A percentile compares a stretch with the other conserved stretches of the same genome.
These are phyloP conservation scores for Zaprionus davidi DNA, from an alignment of 1,140 invertebrate genomes.

Conservation along the genomic window DNA sequence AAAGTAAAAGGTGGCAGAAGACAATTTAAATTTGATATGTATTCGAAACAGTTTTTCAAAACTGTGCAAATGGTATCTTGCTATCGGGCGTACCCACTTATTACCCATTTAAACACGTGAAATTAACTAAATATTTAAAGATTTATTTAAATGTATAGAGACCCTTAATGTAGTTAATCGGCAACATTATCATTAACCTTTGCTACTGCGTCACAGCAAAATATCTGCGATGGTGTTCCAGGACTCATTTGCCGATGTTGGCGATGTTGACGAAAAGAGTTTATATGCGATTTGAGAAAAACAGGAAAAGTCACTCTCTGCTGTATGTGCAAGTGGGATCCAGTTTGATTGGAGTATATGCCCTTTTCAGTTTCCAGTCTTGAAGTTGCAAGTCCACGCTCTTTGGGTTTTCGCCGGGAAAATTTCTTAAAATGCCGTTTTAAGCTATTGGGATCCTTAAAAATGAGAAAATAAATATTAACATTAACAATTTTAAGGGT, in stretches of 20 bases:
- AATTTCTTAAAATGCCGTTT: conserved; percentile 41
- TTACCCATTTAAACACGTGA: too few species aligned
- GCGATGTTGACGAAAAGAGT: conserved; percentile 47
- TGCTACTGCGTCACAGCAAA: conserved; percentile 18
- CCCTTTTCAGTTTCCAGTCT: conserved; percentile 35
- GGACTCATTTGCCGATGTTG: conserved; percentile 49
- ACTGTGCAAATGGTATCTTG: too few species aligned
- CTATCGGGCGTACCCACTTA: too few species aligned
- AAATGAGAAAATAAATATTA: not conserved
- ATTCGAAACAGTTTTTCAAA: too few species aligned
- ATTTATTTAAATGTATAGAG: not conserved
- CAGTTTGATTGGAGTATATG: conserved; percentile 30
- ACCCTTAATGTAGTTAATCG: conserved; percentile 3
- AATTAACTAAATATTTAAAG: too few species aligned
- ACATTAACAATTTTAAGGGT: not conserved
- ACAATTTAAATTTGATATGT: too few species aligned
- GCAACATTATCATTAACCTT: conserved; percentile 12
- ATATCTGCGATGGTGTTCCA: conserved; percentile 31
- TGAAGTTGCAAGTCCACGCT: conserved; percentile 3
- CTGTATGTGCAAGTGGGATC: conserved; percentile 45
- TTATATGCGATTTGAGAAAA: conserved; percentile 59
- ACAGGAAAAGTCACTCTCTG: conserved; percentile 63
- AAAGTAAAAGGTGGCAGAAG: too few species aligned
- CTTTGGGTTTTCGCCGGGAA: conserved; percentile 32
- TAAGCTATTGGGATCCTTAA: conserved; percentile 42